Evolutionary conservation across 2,888 invertebrate genomes (phyloP).

Genomic region (Caenorhabditis sp.): DNA sequence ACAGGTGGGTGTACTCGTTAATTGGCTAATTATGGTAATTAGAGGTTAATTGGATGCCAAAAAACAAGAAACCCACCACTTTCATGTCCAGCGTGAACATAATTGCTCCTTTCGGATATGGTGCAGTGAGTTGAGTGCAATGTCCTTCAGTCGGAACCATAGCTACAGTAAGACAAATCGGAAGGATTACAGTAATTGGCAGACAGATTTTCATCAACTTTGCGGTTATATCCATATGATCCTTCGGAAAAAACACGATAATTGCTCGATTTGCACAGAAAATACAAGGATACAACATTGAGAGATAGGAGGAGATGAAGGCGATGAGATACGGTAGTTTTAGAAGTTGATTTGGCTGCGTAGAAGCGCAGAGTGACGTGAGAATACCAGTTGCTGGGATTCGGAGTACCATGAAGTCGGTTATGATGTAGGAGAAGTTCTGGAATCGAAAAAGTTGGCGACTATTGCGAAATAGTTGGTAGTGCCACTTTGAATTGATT

Average conservation of each 20-base stretch:
- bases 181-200: slow-evolving; percentile 26
- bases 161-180: slow-evolving; percentile 21
- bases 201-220: slow-evolving; percentile 15
- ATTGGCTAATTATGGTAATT: slow-evolving; percentile 32
- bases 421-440: slow-evolving; percentile 42
- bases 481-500: too few relatives aligned
- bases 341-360: slow-evolving; percentile 20
- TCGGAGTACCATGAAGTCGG: slow-evolving; percentile 35
- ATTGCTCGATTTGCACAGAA: slow-evolving; percentile 39
- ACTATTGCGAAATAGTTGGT: too few relatives aligned
- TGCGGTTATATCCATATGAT: slow-evolving; percentile 21
- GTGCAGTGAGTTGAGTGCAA: slow-evolving; percentile 32
- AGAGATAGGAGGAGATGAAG: slow-evolving; percentile 32
- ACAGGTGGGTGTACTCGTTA: slow-evolving; percentile 46
- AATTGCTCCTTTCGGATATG: slow-evolving; percentile 30
- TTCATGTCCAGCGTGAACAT: slow-evolving; percentile 34
- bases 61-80: slow-evolving; percentile 5
- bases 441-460: slow-evolving; percentile 8
- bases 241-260: slow-evolving; percentile 42
- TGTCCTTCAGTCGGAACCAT: slow-evolving; percentile 20
- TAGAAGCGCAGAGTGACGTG: slow-evolving; percentile 20
- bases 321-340: slow-evolving; percentile 40
- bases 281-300: slow-evolving; percentile 27
- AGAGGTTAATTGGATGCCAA: neutral
- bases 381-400: slow-evolving; percentile 28